Evolutionary conservation across 2,888 invertebrate genomes (phyloP), one percentile per base, ranked within the genome.

Genomic region (Diarsia mendica): DNA sequence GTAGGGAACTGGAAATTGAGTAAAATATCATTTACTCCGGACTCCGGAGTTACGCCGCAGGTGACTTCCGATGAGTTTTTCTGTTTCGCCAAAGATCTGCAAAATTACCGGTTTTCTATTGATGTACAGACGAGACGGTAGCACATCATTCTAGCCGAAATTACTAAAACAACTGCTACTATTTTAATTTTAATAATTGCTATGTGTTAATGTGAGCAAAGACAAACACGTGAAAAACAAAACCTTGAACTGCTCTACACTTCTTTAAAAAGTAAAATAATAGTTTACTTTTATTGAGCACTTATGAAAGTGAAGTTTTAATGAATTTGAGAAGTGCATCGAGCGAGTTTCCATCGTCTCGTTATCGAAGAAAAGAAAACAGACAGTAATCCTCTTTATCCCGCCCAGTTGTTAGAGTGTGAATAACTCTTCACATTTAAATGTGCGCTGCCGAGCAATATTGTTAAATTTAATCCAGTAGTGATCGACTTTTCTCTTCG

Each of bases 221-320:
- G 0, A 6, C 11, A 46, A 46, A 15, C 13, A n/a, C 2, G 60
- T 72, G 18, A 9, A 53, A n/a, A 63, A 48, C 44, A 44, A 49
- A 49, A 28, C 28, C 53, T 20, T 60, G 23, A 76, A 46, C 4
- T 15, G 23, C 15, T 23, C 9, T n/a, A 44, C 15, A 9, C 18
- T 53, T 46, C 8, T 39, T 66, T 72, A 66, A 13, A 66, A 48
- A 66, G 2, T 11, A 49, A 55, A 53, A 28, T 9, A 33, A 51
- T 44, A 13, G 39, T 33, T 23, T 46, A 33, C 9, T 60, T 55
- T 39, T 28, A 46, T 48, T 20, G 60, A n/a, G n/a, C 28, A 55
- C 46, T 81, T 55, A 28, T 10, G 11, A 60, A 65, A 60, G 33
- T 60, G 48, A 78, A 60, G 46, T 61, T 66, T 80, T 63, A 67